phyloP scores from a whole-genome alignment of 2,113 vertebrate genomes.

The Grantiella picta region DNA sequence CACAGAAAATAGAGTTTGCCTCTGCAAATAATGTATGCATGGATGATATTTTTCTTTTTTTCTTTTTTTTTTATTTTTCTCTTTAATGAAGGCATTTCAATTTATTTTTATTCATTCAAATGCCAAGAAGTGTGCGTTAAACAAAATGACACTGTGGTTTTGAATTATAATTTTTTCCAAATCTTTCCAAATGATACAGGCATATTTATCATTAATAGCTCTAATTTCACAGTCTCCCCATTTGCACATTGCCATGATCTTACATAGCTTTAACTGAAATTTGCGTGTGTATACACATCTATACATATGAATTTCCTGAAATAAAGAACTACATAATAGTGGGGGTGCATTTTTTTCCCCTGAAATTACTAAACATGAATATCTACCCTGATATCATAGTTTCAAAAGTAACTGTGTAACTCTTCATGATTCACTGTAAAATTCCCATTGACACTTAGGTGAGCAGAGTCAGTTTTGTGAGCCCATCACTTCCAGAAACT shows the following conservation, averaged over 20 bases:
- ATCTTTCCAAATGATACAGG: not conserved
- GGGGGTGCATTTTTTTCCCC: rapidly evolving
- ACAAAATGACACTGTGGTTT: not conserved
- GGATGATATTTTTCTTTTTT: not conserved
- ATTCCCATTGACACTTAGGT: not conserved
- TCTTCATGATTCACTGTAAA: not conserved
- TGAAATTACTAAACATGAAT: not conserved
- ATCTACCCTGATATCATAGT: not conserved
- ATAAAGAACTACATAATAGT: not conserved
- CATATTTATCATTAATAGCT: not conserved
- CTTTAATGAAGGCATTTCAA: not conserved
- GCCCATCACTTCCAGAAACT: not conserved
- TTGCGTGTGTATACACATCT: not conserved
- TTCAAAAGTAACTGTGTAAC: not conserved
- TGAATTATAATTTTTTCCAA: not conserved
- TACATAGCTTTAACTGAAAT: not conserved
- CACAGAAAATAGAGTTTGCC: not conserved
- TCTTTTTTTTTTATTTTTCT: not conserved
- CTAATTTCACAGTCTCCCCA: not conserved
- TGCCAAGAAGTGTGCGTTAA: not conserved
- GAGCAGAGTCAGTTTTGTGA: not conserved
- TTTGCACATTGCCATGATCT: not conserved
- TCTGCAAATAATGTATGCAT: not conserved
- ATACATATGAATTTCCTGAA: not conserved
- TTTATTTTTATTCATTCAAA: not conserved